Evolutionary conservation across 1,140 invertebrate genomes (phyloP), one percentile per base, ranked within the genome.

Genomic region (Oscheius sp.): DNA sequence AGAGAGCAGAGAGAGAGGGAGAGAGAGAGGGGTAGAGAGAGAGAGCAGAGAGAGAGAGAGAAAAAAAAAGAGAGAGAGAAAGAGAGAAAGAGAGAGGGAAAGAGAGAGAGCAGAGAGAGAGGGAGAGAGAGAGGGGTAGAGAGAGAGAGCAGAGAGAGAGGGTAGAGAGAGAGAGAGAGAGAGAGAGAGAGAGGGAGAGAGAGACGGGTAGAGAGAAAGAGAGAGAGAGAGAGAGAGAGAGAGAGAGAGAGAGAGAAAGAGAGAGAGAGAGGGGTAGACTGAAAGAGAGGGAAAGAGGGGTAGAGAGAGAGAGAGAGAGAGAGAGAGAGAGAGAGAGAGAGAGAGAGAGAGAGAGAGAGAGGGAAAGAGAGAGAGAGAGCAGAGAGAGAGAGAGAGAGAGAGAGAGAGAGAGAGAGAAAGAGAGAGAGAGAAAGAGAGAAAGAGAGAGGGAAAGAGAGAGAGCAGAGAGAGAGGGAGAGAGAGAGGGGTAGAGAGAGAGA

Each of bases 141-240:
- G 59, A 4, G 3, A 62, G 59, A 63, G 18, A 15, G 34, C 4
- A 18, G 29, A 31, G 18, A 18, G 18, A 18, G 28, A 42, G 2
- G 31, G 34, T n/a, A 65, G 63, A 36, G 35, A n/a, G n/a, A 65
- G 63, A 36, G 35, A n/a, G n/a, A 3, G n/a, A n/a, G 31, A 65
- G 29, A 26, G 18, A 36, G 34, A 32, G 29, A 38, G 31, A 65
- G 29, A 7, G 7, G 35, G 29, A 65, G 32, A 32, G 32, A 26
- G 36, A 28, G 20, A 65, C 18, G 32, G 10, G 35, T 3, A 20
- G 31, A 3, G n/a, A 10, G n/a, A 36, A 38, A 13, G 35, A 18
- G 45, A 20, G 18, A 36, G 10, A 32, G 45, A 36, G 10, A 18
- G 31, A 42, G 10, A 3, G 20, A n/a, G 10, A 32, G 10, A 36